phyloP scores from a whole-genome alignment of 2,113 vertebrate species.

The Siniperca knerii region DNA sequence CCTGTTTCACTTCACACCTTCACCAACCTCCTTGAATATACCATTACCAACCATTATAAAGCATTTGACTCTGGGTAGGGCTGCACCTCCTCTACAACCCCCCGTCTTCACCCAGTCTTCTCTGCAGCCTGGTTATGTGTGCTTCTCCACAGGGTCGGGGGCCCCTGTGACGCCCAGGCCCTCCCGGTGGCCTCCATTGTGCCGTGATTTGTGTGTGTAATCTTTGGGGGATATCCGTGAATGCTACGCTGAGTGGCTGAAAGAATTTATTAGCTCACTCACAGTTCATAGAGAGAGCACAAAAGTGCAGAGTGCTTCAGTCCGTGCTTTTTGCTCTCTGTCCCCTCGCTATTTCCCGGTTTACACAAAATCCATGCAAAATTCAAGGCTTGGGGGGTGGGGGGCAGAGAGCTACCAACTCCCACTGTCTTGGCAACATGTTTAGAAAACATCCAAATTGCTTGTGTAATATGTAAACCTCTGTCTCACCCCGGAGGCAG shows the following conservation, averaged over 20 bases:
- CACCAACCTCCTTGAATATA: constrained; percentile 83
- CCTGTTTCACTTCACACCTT: constrained; percentile 75
- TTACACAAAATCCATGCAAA: constrained; percentile 87
- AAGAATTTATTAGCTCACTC: constrained; percentile 97
- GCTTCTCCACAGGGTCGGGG: constrained; percentile 87
- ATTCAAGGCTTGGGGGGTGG: constrained; percentile 64
- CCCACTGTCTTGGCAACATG: constrained; percentile 98
- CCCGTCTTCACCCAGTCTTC: constrained; percentile 71
- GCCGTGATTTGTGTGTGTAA: constrained; percentile 96
- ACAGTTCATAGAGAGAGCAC: constrained; percentile 93
- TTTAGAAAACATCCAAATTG: constrained; percentile 99
- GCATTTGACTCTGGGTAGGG: constrained; percentile 89
- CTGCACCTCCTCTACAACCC: constrained; percentile 69
- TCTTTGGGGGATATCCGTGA: constrained; percentile 91
- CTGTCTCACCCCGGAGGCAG: constrained; percentile 94
- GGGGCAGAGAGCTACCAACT: constrained; percentile 88
- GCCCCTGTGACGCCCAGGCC: constrained; percentile 87
- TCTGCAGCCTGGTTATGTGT: constrained; percentile 84
- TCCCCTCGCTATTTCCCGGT: constrained; percentile 64
- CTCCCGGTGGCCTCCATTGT: constrained; percentile 89
- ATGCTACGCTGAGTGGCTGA: constrained; percentile 91
- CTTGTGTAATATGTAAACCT: constrained; percentile 99
- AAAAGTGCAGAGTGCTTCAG: constrained; percentile 93
- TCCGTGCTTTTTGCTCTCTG: constrained; percentile 81
- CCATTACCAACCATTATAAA: constrained; percentile 95